Conservation (phyloP, 2,797 vertebrate genomes). For the Hafferia zeledoni region DNA sequence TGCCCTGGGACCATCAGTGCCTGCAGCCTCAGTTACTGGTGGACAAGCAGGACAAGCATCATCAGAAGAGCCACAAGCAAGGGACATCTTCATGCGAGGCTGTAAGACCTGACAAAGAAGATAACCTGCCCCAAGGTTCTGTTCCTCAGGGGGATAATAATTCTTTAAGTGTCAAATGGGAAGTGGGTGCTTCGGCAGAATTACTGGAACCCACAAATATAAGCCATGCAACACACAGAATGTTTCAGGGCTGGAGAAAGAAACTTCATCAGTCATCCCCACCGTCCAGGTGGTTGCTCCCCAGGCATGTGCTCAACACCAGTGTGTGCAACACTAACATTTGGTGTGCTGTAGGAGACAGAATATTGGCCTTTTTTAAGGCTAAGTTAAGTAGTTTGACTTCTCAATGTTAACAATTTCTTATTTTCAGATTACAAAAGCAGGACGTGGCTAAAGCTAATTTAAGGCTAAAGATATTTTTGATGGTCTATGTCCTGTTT, state of each 20-base stretch:
- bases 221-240: not conserved
- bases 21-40: not conserved
- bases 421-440: not conserved
- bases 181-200: not conserved
- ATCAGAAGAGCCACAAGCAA: not conserved
- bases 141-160: not conserved
- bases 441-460: not conserved
- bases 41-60: not conserved
- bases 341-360: not conserved
- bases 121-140: not conserved
- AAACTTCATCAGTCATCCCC: not conserved
- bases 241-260: not conserved
- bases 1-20: not conserved
- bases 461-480: not conserved
- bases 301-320: not conserved
- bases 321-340: fast-evolving
- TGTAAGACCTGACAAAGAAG: not conserved
- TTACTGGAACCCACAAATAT: not conserved
- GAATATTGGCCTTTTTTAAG: not conserved
- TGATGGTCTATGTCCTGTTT: not conserved
- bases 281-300: not conserved
- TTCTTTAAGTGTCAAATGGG: not conserved
- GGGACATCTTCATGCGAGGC: not conserved
- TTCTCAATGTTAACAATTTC: not conserved
- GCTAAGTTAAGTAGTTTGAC: not conserved